phyloP scores from a whole-genome alignment of 2,797 vertebrate genomes.

The Malurus leucopterus region DNA sequence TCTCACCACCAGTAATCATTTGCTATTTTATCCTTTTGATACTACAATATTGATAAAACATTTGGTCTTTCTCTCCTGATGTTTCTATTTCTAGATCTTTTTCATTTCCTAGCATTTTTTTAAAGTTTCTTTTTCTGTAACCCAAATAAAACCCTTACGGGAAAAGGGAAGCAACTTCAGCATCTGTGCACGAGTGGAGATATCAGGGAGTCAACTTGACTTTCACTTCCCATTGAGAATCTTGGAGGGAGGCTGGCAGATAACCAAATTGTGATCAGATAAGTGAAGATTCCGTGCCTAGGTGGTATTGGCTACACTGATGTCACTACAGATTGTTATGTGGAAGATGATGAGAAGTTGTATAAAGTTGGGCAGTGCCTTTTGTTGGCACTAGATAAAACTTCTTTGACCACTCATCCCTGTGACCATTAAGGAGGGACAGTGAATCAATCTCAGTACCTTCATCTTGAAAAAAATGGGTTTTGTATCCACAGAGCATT shows the following conservation, averaged over 20 bases:
- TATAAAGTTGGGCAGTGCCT: not conserved
- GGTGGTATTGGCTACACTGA: not conserved
- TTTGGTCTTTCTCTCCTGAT: not conserved
- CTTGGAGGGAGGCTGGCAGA: not conserved
- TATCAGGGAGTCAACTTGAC: not conserved
- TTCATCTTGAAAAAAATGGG: not conserved
- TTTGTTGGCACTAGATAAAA: not conserved
- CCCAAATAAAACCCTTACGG: not conserved
- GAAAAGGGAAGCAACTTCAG: constrained; percentile 16
- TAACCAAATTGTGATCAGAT: not conserved
- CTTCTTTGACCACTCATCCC: not conserved
- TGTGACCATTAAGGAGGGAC: fast-evolving
- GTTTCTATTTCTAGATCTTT: not conserved
- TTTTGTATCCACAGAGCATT: not conserved
- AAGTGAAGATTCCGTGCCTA: not conserved
- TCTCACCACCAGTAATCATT: not conserved
- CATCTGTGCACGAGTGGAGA: not conserved
- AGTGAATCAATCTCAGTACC: not conserved
- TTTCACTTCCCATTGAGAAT: constrained; percentile 40
- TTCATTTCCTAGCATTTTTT: not conserved
- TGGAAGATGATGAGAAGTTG: not conserved
- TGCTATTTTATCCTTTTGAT: not conserved
- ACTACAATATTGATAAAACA: not conserved
- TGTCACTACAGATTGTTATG: not conserved
- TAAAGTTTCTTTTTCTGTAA: not conserved